Base-by-base conservation (phyloP, 2,888 invertebrate species). In the Pandemis heparana region DNA sequence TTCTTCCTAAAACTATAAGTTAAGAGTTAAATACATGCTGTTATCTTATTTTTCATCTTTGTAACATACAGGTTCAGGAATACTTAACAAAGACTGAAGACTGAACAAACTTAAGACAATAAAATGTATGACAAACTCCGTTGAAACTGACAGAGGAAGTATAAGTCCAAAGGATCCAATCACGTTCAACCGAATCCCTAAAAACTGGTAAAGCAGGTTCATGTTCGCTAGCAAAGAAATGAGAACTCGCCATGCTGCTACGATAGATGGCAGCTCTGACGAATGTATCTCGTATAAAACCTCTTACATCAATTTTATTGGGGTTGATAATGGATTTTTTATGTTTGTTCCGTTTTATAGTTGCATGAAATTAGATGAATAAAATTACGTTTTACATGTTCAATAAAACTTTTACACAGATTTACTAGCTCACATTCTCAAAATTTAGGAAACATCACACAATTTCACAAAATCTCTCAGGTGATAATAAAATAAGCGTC, bases 171-270 rank as follows among this genome's bases (percentile, higher is more conserved):
- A 48, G 63, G 69, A 16, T 60, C 46, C 63, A n/a, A 59, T 32
- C 16, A 64, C 3, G 12, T 1, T 51, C 60, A 48, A 5, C 46
- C 74, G 65, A 64, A 64, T 53, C 74, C 74, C 74, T 69, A 74
- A 69, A 74, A 70, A 74, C 74, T 70, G 74, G 74, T 70, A 74
- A 38, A 70, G 65, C 74, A 74, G 65, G 74, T 74, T 18, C 68
- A 48, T 70, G 70, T 69, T 70, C 60, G 70, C 59, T 74, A 64
- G 70, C 43, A 74, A 65, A 70, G 74, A 74, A 74, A 74, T 65
- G 64, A 65, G 61, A 56, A 14, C 51, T 51, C 61, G 51, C 69
- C 48, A 60, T 63, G 59, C 56, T 59, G 73, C 51, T 64, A 59
- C 63, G 64, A 64, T 73, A 73, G 74, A 65, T 74, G 74, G 74